Evolutionary conservation across 2,888 invertebrate genomes (phyloP).

Genomic region (Melinopterus prodromus): DNA sequence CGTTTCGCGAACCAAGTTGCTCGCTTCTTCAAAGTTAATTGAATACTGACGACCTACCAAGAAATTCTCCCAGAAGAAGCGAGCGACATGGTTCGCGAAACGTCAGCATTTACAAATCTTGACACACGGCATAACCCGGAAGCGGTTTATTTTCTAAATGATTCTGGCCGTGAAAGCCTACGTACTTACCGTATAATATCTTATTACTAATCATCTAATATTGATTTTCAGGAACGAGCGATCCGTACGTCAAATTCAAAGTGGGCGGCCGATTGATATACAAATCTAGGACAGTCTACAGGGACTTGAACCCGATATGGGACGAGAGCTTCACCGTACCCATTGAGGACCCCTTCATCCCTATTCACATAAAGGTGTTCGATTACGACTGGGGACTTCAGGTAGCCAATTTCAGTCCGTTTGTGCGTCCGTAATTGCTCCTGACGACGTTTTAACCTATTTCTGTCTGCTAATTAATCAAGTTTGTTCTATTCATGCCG

Average conservation of each 20-base stretch:
- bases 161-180: too few species aligned
- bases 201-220: background rate
- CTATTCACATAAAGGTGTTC: conserved; percentile 90
- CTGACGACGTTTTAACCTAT: background rate
- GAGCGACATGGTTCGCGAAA: too few species aligned
- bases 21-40: too few species aligned
- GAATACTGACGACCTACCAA: too few species aligned
- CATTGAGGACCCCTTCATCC: conserved; percentile 88
- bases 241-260: conserved; percentile 98
- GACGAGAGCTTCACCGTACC: conserved; percentile 95
- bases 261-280: conserved; percentile 85
- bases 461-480: background rate
- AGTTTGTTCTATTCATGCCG: background rate
- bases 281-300: conserved; percentile 93
- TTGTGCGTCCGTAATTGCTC: background rate
- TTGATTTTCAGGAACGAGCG: conserved; percentile 81
- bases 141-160: too few species aligned
- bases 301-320: conserved; percentile 98
- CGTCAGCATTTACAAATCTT: too few species aligned
- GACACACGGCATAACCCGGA: too few species aligned
- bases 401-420: conserved; percentile 46
- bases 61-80: too few species aligned
- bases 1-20: too few species aligned
- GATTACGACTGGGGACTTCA: conserved; percentile 96
- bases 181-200: background rate